Evolutionary conservation across 1,140 invertebrate species (phyloP), one percentile per base, ranked within the genome.

Genomic region (Anastrepha ludens): DNA sequence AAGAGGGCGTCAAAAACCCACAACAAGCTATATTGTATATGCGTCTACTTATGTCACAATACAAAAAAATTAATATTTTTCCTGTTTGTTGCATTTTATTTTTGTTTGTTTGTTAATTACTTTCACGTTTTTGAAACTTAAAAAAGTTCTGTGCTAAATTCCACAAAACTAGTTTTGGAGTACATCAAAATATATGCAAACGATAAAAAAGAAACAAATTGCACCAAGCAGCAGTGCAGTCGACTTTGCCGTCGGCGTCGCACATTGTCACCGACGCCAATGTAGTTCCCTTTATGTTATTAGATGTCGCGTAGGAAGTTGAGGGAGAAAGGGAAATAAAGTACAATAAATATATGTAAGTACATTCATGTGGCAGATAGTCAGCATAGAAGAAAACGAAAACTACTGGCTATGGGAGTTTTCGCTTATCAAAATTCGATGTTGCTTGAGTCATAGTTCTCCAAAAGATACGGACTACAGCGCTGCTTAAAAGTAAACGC

Each of bases 121-220:
- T 87, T 60, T 58, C 70, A 62, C 50, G 59, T 81, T 64, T 87
- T 85, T 41, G 20, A 41, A 87, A 74, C 58, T 58, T 55, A n/a
- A 78, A 81, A 67, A 67, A 86, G 62, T 87, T 62, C 55, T 50
- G 74, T 88, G 64, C 87, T 86, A 86, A 88, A 88, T 88, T 88
- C 87, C 87, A 59, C 85, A 88, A 88, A 88, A 88, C 87, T 70
- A 88, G 87, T 88, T 88, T 86, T 50, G 60, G 17, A 6, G 20
- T 67, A 39, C 20, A 4, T 20, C 15, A 50, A 15, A 81, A 78
- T 5, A 39, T 15, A 1, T 29, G 29, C n/a, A 67, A 67, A 29
- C 29, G 20, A 20, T 15, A 50, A 55, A 55, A 20, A 20, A 55
- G 55, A 81, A 20, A 55, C 47, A 81, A 55, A 81, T 29, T 81